phyloP scores from a whole-genome alignment of 1,140 invertebrate genomes.

The Drosophila saltans region DNA sequence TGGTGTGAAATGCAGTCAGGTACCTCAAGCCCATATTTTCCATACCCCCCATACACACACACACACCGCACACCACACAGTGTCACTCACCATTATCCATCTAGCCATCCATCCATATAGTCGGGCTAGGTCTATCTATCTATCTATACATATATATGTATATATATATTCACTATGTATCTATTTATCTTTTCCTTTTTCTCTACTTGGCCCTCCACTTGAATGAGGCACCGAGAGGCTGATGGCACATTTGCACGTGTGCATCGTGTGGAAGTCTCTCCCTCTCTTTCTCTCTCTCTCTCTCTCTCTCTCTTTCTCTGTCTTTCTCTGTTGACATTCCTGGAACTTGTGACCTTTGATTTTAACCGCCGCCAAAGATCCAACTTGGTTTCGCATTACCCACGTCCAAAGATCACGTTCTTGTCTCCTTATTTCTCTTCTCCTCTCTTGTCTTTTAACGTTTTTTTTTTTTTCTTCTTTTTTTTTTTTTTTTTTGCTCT shows the following conservation, averaged over 20 bases:
- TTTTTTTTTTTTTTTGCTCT: background rate
- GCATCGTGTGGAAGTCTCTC: slow-evolving; percentile 76
- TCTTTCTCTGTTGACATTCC: slow-evolving; percentile 72
- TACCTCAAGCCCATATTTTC: slow-evolving; percentile 16
- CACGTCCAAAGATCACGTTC: slow-evolving; percentile 46
- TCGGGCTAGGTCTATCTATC: slow-evolving; percentile 1
- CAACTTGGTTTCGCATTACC: slow-evolving; percentile 70
- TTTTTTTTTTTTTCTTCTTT: slow-evolving; percentile 1
- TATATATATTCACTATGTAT: background rate
- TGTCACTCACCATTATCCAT: background rate
- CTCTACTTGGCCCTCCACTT: slow-evolving; percentile 52
- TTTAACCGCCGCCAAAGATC: slow-evolving; percentile 43
- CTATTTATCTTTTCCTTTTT: slow-evolving; percentile 1
- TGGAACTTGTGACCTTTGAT: slow-evolving; percentile 68
- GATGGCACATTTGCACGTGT: slow-evolving; percentile 62
- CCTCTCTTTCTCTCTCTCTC: no score
- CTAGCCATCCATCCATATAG: slow-evolving; percentile 27
- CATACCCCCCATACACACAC: slow-evolving; percentile 2
- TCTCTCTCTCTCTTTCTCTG: slow-evolving; percentile 31
- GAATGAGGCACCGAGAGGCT: slow-evolving; percentile 26
- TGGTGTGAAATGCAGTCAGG: slow-evolving; percentile 63
- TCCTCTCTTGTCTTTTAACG: no score
- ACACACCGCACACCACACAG: slow-evolving; percentile 8
- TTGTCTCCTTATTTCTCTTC: background rate
- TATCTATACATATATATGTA: slow-evolving; percentile 7